Evolutionary conservation across 1,140 invertebrate species (phyloP).

Genomic region (Brachionus rotundiformis): DNA sequence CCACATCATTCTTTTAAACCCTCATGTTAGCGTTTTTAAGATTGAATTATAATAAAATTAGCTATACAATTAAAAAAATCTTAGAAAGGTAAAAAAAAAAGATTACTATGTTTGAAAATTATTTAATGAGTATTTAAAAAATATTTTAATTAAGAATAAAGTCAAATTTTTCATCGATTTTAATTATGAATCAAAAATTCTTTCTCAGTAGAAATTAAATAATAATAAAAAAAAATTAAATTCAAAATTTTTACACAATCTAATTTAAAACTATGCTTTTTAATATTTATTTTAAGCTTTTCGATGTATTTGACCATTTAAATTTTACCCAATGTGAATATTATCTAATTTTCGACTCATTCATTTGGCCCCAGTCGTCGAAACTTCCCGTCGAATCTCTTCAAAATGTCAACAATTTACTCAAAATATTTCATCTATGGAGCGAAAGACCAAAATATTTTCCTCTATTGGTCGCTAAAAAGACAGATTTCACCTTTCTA

Average conservation of each 20-base stretch:
- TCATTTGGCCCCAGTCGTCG: constrained; percentile 77
- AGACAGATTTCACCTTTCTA: constrained; percentile 55
- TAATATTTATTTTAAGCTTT: constrained; percentile 67
- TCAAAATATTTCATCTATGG: constrained; percentile 49
- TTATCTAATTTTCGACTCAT: constrained; percentile 74
- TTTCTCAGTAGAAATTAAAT: too few relatives aligned
- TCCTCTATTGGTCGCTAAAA: constrained; percentile 23
- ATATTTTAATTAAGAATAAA: too few relatives aligned
- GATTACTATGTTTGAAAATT: too few relatives aligned
- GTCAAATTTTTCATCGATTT: too few relatives aligned
- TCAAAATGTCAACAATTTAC: constrained; percentile 47
- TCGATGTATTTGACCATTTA: constrained; percentile 76
- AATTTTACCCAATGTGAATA: constrained; percentile 73
- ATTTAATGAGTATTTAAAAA: too few relatives aligned
- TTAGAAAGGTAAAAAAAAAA: too few relatives aligned
- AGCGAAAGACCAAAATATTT: constrained; percentile 49
- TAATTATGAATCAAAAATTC: too few relatives aligned
- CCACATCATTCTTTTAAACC: too few relatives aligned
- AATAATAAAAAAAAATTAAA: constrained; percentile 57
- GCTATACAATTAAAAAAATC: too few relatives aligned
- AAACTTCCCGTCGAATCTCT: not conserved
- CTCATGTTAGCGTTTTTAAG: too few relatives aligned
- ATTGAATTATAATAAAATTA: too few relatives aligned
- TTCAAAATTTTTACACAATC: too few relatives aligned
- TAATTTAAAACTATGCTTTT: not conserved